phyloP scores from a whole-genome alignment of 2,888 invertebrate species.

The Aspidapion aeneum region DNA sequence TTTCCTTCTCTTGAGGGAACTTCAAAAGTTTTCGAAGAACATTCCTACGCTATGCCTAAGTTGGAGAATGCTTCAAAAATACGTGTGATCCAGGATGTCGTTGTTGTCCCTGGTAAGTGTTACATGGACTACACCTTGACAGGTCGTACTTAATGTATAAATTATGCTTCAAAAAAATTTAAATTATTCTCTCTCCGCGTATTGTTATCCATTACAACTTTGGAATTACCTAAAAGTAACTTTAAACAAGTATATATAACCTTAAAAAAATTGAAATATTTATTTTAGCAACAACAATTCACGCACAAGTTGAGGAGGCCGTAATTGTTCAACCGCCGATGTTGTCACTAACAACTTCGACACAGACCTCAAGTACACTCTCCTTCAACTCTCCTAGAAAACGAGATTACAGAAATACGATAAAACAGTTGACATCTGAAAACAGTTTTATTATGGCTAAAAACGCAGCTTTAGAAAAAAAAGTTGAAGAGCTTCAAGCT shows the following conservation, averaged over 20 bases:
- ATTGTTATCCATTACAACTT: too few species aligned
- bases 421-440: neutral
- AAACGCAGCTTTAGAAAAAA: neutral
- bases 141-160: too few species aligned
- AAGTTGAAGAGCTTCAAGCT: neutral
- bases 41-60: neutral
- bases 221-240: too few species aligned
- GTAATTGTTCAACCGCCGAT: neutral
- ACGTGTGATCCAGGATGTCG: too few species aligned
- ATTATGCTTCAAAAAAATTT: too few species aligned
- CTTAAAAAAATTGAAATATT: too few species aligned
- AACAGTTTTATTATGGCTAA: neutral
- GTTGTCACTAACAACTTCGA: neutral
- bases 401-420: neutral
- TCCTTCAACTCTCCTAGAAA: neutral
- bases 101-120: too few species aligned
- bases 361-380: neutral
- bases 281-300: too few species aligned
- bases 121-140: too few species aligned
- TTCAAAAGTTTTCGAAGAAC: neutral
- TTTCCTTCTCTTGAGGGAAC: conserved; percentile 7
- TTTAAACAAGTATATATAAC: too few species aligned
- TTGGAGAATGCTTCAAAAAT: neutral
- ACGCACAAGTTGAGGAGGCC: neutral
- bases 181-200: too few species aligned